Evolutionary conservation across 2,113 vertebrate species (phyloP).

Genomic region (Pygathrix nemaeus): DNA sequence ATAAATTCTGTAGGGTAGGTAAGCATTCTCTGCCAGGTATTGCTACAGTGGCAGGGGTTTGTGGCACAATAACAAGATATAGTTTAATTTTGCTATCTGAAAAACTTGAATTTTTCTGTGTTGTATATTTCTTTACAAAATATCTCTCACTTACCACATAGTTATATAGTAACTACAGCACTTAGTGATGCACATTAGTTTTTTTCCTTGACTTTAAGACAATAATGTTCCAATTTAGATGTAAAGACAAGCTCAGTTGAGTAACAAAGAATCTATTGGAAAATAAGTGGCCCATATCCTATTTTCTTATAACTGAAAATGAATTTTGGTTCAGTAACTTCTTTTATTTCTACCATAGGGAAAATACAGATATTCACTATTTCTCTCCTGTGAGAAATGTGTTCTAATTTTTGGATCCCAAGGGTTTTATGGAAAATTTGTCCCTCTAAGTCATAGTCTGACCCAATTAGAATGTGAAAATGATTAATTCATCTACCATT

Average conservation of each 20-base stretch:
- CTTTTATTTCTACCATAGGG: constrained; percentile 57
- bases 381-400: constrained; percentile 57
- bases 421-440: constrained; percentile 66
- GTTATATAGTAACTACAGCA: not conserved
- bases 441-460: constrained; percentile 75
- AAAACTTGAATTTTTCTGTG: not conserved
- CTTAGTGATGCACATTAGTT: not conserved
- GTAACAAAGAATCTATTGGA: constrained; percentile 41
- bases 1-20: not conserved
- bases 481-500: constrained; percentile 66
- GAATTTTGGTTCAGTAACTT: constrained; percentile 48
- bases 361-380: constrained; percentile 58
- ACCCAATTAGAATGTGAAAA: constrained; percentile 74
- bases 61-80: not conserved
- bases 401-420: constrained; percentile 75
- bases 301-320: constrained; percentile 63
- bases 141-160: not conserved
- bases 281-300: constrained; percentile 50
- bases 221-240: not conserved
- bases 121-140: constrained; percentile 3
- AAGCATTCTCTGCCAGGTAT: not conserved
- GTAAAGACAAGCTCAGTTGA: not conserved
- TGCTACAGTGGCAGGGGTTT: not conserved
- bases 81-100: not conserved
- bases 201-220: constrained; percentile 44